phyloP scores from a whole-genome alignment of 92 coral and sea anemone genomes.

The Metridium senile region DNA sequence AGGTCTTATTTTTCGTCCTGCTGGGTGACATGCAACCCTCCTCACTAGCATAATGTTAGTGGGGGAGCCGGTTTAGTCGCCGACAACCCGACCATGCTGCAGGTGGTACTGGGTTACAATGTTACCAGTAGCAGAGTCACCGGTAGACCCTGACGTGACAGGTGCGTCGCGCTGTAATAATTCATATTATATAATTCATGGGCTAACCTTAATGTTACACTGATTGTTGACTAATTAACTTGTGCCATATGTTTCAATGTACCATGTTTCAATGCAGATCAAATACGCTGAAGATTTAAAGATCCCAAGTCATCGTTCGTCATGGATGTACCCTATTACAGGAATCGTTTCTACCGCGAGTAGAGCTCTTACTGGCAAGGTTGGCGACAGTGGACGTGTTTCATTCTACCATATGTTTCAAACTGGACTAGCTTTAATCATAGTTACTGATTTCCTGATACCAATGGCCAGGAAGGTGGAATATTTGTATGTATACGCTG shows the following conservation, averaged over 20 bases:
- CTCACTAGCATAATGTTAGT: no score
- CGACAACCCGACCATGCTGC: no score
- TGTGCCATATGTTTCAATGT: neutral
- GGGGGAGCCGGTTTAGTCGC: no score
- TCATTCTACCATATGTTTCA: constrained; percentile 6
- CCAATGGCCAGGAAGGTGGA: neutral
- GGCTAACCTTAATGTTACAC: no score
- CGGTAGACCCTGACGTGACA: no score
- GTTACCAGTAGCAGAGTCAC: no score
- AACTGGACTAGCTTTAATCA: neutral
- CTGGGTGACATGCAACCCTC: no score
- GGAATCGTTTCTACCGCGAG: neutral
- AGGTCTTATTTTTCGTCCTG: no score
- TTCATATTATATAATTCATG: no score
- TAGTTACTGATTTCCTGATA: neutral
- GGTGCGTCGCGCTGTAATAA: no score
- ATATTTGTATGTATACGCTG: constrained; percentile 8
- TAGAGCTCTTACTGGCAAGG: constrained; percentile 10
- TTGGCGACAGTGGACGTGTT: constrained; percentile 20
- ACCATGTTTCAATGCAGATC: constrained; percentile 2
- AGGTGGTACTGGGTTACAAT: no score
- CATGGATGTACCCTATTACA: constrained; percentile 22
- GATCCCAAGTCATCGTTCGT: constrained; percentile 5
- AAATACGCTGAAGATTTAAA: constrained; percentile 18
- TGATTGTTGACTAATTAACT: neutral